Conservation (phyloP, 2,888 invertebrate genomes). For the Diloba caeruleocephala region DNA sequence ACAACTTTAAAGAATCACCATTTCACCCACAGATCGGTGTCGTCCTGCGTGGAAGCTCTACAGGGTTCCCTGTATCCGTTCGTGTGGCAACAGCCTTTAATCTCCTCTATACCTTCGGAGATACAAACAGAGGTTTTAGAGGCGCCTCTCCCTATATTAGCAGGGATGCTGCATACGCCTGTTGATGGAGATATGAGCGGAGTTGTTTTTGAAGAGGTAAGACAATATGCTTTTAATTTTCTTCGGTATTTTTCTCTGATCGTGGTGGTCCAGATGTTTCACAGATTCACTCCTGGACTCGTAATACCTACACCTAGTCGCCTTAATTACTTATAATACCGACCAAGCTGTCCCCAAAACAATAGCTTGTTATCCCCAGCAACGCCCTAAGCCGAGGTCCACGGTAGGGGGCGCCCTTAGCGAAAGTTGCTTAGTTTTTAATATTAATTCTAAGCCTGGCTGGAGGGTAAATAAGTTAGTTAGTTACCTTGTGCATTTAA, state of each 20-base stretch:
- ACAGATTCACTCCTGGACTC: no score
- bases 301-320: no score
- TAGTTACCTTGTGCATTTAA: no score
- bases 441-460: no score
- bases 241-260: neutral
- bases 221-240: neutral
- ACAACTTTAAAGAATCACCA: neutral
- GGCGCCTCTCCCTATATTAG: constrained; percentile 94
- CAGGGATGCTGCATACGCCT: constrained; percentile 89
- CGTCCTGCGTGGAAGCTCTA: constrained; percentile 93
- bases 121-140: constrained; percentile 91
- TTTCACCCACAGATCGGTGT: constrained; percentile 76
- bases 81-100: constrained; percentile 95
- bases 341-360: no score
- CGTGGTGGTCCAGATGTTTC: no score
- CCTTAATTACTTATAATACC: no score
- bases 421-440: no score
- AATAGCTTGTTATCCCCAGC: no score
- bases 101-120: constrained; percentile 93
- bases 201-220: constrained; percentile 72
- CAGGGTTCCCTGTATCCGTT: constrained; percentile 94
- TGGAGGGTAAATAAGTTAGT: no score
- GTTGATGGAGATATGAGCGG: constrained; percentile 40
- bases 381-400: no score
- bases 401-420: no score